Conservation (phyloP, 1,140 invertebrate genomes). For the Gerris buenoi region DNA sequence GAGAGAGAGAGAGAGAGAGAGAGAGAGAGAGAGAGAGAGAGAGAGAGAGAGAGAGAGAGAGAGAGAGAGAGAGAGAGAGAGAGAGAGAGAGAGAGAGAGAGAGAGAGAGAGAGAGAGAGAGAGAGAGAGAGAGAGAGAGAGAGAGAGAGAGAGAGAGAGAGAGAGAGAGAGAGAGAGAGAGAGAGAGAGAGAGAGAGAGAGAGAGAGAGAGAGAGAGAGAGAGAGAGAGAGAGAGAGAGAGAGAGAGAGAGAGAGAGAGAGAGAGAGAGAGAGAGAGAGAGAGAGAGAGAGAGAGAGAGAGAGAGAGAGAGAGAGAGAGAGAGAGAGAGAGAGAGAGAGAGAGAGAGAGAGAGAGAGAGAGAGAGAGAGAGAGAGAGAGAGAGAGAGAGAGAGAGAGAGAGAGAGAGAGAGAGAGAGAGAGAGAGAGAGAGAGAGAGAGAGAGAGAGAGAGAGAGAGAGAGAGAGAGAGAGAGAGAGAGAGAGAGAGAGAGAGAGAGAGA, state of each 20-base stretch:
- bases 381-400: neutral
- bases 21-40: no score
- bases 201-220: no score
- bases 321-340: neutral
- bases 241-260: no score
- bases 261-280: neutral
- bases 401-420: neutral
- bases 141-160: no score
- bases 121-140: no score
- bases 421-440: neutral
- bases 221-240: neutral
- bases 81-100: no score
- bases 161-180: no score
- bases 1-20: no score
- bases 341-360: neutral
- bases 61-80: no score
- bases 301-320: conserved; percentile 1
- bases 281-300: neutral
- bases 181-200: no score
- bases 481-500: neutral
- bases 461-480: neutral
- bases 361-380: neutral
- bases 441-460: neutral
- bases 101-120: no score
- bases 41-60: no score